These are phyloP conservation scores for Parnassius apollo DNA, from an alignment of 2,888 invertebrate species.

Conservation along the genomic window DNA sequence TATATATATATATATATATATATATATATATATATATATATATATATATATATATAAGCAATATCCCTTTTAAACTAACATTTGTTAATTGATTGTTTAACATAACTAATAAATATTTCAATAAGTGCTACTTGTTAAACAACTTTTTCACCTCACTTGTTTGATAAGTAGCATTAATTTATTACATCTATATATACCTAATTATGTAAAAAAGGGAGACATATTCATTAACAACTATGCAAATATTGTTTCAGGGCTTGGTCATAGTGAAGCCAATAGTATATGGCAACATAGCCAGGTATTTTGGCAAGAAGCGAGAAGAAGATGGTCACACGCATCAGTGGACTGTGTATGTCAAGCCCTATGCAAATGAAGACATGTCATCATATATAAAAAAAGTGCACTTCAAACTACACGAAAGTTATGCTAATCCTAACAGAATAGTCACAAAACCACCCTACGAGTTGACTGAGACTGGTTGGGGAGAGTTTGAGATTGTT, in stretches of 20 bases:
- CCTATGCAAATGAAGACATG: constrained; percentile 96
- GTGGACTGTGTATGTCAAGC: constrained; percentile 98
- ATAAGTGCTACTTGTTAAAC: too few species aligned
- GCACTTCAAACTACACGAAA: constrained; percentile 98
- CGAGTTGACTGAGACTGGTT: constrained; percentile 98
- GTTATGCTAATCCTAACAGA: constrained; percentile 96
- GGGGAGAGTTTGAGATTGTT: constrained; percentile 99
- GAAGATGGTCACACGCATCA: constrained; percentile 99
- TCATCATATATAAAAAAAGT: constrained; percentile 96
- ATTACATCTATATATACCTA: too few species aligned
- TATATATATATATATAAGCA: too few species aligned
- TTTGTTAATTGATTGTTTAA: too few species aligned
- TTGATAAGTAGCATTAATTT: too few species aligned
- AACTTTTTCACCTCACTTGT: too few species aligned
- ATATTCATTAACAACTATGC: too few species aligned
- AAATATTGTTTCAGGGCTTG: constrained; percentile 83
- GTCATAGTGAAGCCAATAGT: constrained; percentile 96
- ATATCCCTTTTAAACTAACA: too few species aligned
- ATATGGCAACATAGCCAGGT: constrained; percentile 97
- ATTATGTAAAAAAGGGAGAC: too few species aligned
- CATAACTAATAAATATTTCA: too few species aligned
- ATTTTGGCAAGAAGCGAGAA: constrained; percentile 97
- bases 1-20: too few species aligned
- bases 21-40: too few species aligned
- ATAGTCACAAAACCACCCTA: constrained; percentile 97